Percentiles rank a stretch among this genome's conserved stretches.
These are phyloP conservation scores for Tiphia femorata DNA, from an alignment of 2,888 invertebrate species.

Conservation along the genomic window DNA sequence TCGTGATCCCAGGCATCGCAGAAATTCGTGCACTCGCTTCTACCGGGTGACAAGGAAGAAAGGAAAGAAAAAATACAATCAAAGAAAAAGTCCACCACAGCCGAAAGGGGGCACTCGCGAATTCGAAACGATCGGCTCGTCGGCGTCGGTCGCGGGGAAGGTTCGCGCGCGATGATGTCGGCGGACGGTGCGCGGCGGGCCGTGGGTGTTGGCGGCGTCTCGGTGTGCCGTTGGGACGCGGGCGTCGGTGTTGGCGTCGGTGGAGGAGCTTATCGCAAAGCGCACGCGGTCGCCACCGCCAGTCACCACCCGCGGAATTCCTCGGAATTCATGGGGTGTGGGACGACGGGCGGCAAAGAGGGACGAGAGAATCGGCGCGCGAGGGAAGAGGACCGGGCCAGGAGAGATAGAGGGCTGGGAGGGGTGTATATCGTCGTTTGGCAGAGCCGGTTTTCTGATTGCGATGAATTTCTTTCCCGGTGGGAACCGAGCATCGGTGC, in stretches of 20 bases:
- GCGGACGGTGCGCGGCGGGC: conserved; percentile 17
- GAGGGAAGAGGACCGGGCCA: neutral
- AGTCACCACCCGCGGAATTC: conserved; percentile 58
- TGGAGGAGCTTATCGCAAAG: conserved; percentile 62
- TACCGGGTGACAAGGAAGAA: conserved; percentile 21
- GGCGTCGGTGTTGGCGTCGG: conserved; percentile 28
- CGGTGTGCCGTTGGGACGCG: too few relatives aligned
- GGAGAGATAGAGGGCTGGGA: neutral
- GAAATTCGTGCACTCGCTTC: too few relatives aligned
- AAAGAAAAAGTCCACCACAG: conserved; percentile 4
- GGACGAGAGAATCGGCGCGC: neutral
- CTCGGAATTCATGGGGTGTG: conserved; percentile 36
- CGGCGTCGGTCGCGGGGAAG: too few relatives aligned
- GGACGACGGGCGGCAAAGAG: conserved; percentile 3
- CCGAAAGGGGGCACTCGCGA: too few relatives aligned
- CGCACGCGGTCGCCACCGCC: conserved; percentile 66
- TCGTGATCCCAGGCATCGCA: conserved; percentile 19
- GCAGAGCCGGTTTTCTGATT: conserved; percentile 55
- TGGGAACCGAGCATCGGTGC: conserved; percentile 11
- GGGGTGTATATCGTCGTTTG: conserved; percentile 47
- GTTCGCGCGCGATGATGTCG: too few relatives aligned
- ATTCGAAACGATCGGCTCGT: too few relatives aligned
- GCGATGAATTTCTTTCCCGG: conserved; percentile 54
- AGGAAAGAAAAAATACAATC: conserved; percentile 10
- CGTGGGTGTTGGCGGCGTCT: conserved; percentile 18